Conservation (phyloP, 2,113 vertebrate species). For the Clarias batrachus region DNA sequence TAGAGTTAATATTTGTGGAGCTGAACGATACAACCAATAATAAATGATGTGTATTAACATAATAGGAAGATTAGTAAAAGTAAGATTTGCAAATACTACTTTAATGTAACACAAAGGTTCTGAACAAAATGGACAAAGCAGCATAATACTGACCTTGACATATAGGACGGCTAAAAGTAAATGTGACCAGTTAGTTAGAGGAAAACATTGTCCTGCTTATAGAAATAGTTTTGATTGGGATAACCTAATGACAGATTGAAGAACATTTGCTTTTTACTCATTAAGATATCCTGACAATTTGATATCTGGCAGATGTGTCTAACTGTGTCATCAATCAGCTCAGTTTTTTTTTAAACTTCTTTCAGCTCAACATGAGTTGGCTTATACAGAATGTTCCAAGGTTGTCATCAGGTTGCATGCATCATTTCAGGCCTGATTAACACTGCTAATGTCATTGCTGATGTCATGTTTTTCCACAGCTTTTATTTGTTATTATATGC, state of each 20-base stretch:
- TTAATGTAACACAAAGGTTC: neutral
- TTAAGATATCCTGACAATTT: neutral
- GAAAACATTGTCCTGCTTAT: neutral
- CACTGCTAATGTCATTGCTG: neutral
- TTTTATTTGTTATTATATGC: neutral
- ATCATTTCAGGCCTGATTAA: neutral
- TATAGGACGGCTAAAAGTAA: neutral
- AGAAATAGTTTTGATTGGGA: neutral
- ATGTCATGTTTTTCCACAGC: neutral
- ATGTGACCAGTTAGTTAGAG: neutral
- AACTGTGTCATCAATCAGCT: neutral
- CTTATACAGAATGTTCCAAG: neutral
- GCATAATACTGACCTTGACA: neutral
- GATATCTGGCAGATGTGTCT: neutral
- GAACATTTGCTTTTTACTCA: neutral
- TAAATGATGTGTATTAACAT: too few relatives aligned
- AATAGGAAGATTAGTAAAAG: neutral
- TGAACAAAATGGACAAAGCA: neutral
- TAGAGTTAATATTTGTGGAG: neutral
- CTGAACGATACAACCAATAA: neutral
- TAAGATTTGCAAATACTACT: neutral
- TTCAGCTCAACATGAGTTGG: neutral
- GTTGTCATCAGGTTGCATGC: neutral
- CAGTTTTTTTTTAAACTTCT: neutral
- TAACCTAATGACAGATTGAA: neutral